A percentile compares a stretch with the other conserved stretches of the same genome.
Conservation (phyloP, 2,888 invertebrate genomes). For the Chymomyza fuscimana region DNA sequence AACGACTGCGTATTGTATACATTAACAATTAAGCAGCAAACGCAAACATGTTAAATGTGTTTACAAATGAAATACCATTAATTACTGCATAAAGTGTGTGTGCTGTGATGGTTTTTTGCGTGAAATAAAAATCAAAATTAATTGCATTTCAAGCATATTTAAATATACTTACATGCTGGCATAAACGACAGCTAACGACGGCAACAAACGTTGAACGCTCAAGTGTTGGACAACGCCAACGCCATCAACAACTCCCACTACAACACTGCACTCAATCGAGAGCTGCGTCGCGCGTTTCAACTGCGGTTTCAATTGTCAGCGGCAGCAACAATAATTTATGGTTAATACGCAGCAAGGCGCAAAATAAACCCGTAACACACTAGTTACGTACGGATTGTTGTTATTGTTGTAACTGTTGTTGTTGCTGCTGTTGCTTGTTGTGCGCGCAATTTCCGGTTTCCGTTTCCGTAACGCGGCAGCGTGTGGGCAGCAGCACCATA, state of each 20-base stretch:
- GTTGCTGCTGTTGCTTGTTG: constrained; percentile 48
- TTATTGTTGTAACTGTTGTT: constrained; percentile 4
- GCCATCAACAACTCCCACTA: background rate
- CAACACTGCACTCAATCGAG: background rate
- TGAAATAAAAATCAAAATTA: constrained; percentile 59
- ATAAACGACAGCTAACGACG: constrained; percentile 6
- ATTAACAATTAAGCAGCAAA: background rate
- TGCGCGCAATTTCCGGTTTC: constrained; percentile 75
- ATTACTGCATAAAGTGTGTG: constrained; percentile 10
- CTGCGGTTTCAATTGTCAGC: constrained; percentile 52
- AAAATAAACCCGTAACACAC: background rate
- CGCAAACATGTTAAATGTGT: constrained; percentile 54
- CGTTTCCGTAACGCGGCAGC: constrained; percentile 44
- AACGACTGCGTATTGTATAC: background rate
- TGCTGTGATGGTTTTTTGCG: constrained; percentile 5
- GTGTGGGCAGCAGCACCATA: constrained; percentile 26
- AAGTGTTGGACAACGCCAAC: constrained; percentile 13
- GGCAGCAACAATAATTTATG: constrained; percentile 12
- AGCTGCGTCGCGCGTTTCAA: constrained; percentile 30
- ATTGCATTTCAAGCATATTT: constrained; percentile 68
- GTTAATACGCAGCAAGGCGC: constrained; percentile 1
- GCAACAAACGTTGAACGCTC: constrained; percentile 8
- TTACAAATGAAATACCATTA: background rate
- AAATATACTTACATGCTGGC: constrained; percentile 48
- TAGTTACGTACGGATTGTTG: constrained; percentile 12